Evolutionary conservation across 1,140 invertebrate species (phyloP).

Genomic region (Hesperophylax magnus): DNA sequence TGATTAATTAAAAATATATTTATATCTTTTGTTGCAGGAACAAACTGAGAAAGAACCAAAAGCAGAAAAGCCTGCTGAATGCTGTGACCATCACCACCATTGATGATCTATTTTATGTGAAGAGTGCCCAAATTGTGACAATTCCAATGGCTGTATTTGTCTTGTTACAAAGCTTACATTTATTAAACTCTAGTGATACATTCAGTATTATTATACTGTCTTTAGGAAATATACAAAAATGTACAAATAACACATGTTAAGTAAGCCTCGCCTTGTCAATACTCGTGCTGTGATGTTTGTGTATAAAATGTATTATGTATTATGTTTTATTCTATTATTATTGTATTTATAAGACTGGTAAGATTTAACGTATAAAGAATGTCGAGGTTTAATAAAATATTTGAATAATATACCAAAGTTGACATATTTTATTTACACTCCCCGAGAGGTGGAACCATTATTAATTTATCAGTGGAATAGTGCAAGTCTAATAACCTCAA

Average conservation of each 20-base stretch:
- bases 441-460: too few species aligned
- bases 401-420: too few species aligned
- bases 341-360: slow-evolving; percentile 35
- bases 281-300: slow-evolving; percentile 48
- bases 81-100: neutral
- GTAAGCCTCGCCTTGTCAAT: slow-evolving; percentile 42
- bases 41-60: neutral
- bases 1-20: too few species aligned
- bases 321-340: neutral
- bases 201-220: slow-evolving; percentile 1
- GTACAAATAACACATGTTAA: slow-evolving; percentile 32
- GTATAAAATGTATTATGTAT: slow-evolving; percentile 11
- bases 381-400: too few species aligned
- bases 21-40: neutral
- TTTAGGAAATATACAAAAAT: slow-evolving; percentile 17
- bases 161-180: neutral
- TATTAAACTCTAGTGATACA: slow-evolving; percentile 11
- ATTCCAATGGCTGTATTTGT: neutral
- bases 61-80: neutral
- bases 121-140: neutral
- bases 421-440: too few species aligned
- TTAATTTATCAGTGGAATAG: too few species aligned
- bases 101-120: neutral
- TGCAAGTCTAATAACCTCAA: too few species aligned
- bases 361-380: neutral